A percentile compares a stretch with the other conserved stretches of the same genome.
phyloP scores from a whole-genome alignment of 2,113 vertebrate species.

The Rutilus rutilus region DNA sequence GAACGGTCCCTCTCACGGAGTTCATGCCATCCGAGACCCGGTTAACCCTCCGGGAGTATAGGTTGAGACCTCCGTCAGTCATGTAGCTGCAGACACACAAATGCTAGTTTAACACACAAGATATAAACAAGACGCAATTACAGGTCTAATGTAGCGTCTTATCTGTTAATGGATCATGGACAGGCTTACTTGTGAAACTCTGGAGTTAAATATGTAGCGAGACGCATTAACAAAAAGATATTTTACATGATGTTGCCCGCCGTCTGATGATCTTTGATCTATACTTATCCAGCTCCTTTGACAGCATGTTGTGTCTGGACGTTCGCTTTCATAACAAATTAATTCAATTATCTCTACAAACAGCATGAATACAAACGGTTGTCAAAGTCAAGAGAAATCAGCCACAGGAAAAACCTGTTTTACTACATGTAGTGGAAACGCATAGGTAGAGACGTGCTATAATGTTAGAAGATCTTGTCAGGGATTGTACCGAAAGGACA shows the following conservation, averaged over 20 bases:
- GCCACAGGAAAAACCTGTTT: conserved; percentile 26
- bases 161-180: background rate
- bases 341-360: background rate
- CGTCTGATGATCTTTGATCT: background rate
- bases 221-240: background rate
- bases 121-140: background rate
- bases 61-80: conserved; percentile 86
- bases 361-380: background rate
- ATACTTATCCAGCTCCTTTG: background rate
- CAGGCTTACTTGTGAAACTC: background rate
- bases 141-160: background rate
- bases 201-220: background rate
- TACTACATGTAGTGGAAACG: background rate
- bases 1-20: conserved; percentile 76
- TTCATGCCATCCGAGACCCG: conserved; percentile 75
- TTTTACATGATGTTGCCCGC: background rate
- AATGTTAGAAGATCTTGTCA: background rate
- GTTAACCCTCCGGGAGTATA: conserved; percentile 81
- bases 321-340: conserved; percentile 10
- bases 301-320: background rate
- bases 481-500: background rate
- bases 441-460: background rate
- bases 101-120: background rate
- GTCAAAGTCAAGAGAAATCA: conserved; percentile 1
- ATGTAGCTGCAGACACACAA: conserved; percentile 76